A percentile compares a stretch with the other conserved stretches of the same genome.
Evolutionary conservation across 2,113 vertebrate genomes (phyloP).

Genomic region (Percina caprodes): DNA sequence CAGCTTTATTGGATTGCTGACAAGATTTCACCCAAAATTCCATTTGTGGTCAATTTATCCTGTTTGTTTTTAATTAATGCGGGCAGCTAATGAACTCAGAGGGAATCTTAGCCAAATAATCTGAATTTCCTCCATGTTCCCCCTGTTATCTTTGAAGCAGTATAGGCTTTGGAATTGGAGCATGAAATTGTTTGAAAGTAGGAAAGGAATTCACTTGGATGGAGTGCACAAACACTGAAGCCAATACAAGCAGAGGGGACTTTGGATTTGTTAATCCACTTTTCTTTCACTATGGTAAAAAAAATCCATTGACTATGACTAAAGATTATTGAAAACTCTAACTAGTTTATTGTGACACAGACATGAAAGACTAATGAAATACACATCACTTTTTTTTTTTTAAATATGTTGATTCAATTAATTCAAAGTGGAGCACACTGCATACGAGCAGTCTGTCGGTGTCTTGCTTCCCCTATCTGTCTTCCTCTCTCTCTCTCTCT

Average conservation of each 20-base stretch:
- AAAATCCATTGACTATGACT: slow-evolving; percentile 58
- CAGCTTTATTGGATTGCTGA: slow-evolving; percentile 78
- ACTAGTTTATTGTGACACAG: slow-evolving; percentile 54
- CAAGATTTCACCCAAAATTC: slow-evolving; percentile 79
- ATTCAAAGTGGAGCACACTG: slow-evolving; percentile 35
- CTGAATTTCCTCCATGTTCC: slow-evolving; percentile 71
- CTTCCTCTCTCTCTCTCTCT: slow-evolving; percentile 5
- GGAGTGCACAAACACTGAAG: slow-evolving; percentile 64
- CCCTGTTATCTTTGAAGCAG: slow-evolving; percentile 77
- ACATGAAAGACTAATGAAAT: slow-evolving; percentile 47
- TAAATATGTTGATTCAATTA: slow-evolving; percentile 57
- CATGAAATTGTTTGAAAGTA: slow-evolving; percentile 85
- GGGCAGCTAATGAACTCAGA: slow-evolving; percentile 78
- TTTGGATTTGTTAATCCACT: slow-evolving; percentile 46
- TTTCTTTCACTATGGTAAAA: slow-evolving; percentile 44
- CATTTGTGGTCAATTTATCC: slow-evolving; percentile 82
- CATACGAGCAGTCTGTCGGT: slow-evolving; percentile 14
- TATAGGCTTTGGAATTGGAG: slow-evolving; percentile 80
- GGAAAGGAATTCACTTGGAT: slow-evolving; percentile 71
- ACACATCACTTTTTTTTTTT: slow-evolving; percentile 39
- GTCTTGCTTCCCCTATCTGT: slow-evolving; percentile 29
- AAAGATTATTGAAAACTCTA: slow-evolving; percentile 61
- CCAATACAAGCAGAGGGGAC: slow-evolving; percentile 58
- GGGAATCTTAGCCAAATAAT: slow-evolving; percentile 74
- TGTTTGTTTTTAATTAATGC: slow-evolving; percentile 85